A percentile compares a stretch with the other conserved stretches of the same genome.
phyloP scores from a whole-genome alignment of 2,888 invertebrate genomes.

The Nephrotoma appendiculata region DNA sequence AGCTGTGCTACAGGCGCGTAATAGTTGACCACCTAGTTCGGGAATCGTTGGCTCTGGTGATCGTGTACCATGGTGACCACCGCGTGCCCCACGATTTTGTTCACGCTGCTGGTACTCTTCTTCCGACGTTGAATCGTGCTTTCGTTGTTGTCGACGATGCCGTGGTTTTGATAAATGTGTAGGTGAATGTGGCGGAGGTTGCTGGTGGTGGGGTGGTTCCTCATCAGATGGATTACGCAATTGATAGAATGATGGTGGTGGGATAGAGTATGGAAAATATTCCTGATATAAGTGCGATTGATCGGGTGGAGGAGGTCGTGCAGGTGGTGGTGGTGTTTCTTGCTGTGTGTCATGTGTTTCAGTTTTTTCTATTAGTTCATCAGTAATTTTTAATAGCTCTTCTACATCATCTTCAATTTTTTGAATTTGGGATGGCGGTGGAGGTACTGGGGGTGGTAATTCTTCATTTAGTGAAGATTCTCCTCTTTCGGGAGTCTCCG shows the following conservation, averaged over 20 bases:
- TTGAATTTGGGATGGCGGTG: slow-evolving; percentile 10
- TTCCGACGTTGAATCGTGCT: slow-evolving; percentile 38
- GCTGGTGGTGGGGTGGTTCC: slow-evolving; percentile 27
- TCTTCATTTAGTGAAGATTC: background rate
- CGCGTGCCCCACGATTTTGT: slow-evolving; percentile 33
- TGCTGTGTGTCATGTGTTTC: slow-evolving; percentile 22
- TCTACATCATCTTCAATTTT: slow-evolving; percentile 17
- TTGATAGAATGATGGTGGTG: slow-evolving; percentile 36
- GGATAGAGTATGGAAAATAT: slow-evolving; percentile 39
- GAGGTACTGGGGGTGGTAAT: background rate
- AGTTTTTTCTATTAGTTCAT: slow-evolving; percentile 9
- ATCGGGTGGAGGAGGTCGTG: slow-evolving; percentile 37
- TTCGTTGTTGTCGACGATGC: slow-evolving; percentile 37
- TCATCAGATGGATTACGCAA: slow-evolving; percentile 30
- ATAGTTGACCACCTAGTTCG: slow-evolving; percentile 54
- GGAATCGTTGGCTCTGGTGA: slow-evolving; percentile 48
- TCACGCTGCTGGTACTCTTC: slow-evolving; percentile 32
- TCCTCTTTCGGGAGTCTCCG: background rate
- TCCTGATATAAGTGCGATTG: slow-evolving; percentile 30
- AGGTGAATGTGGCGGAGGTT: slow-evolving; percentile 20
- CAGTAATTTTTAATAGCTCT: slow-evolving; percentile 6
- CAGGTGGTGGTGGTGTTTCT: slow-evolving; percentile 26
- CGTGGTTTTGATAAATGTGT: slow-evolving; percentile 24
- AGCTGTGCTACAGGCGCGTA: slow-evolving; percentile 51
- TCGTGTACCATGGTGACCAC: slow-evolving; percentile 25